phyloP scores from a whole-genome alignment of 2,113 vertebrate species.

The Tupaia tana region DNA sequence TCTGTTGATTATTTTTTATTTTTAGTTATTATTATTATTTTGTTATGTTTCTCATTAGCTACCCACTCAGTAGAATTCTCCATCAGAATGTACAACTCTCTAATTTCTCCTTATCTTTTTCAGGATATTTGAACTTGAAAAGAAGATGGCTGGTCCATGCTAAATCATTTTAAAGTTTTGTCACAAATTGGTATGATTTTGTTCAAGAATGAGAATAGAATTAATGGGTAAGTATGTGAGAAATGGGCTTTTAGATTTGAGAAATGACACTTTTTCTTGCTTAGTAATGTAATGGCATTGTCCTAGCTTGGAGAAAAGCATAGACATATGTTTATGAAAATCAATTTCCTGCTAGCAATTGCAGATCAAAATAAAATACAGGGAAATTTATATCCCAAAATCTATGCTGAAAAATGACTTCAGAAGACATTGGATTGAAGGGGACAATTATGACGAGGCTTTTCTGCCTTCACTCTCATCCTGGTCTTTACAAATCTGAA shows the following conservation, averaged over 20 bases:
- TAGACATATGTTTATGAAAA: not conserved
- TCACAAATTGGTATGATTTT: not conserved
- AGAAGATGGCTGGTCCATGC: not conserved
- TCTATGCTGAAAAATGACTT: conserved; percentile 14
- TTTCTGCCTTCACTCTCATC: not conserved
- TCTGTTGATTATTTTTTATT: conserved; percentile 23
- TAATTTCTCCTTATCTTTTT: not conserved
- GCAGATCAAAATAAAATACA: conserved; percentile 30
- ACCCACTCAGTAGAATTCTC: not conserved
- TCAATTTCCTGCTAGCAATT: conserved; percentile 33
- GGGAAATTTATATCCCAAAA: not conserved
- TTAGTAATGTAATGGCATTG: not conserved
- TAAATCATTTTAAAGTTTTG: not conserved
- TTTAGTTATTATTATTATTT: not conserved
- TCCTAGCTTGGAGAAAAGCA: not conserved
- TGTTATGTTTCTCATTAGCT: not conserved
- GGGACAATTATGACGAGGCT: not conserved
- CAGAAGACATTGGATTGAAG: conserved; percentile 1
- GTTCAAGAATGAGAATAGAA: not conserved
- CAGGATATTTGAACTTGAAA: not conserved
- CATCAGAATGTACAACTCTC: not conserved
- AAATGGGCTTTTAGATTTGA: not conserved
- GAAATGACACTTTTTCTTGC: not conserved
- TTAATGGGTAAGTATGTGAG: not conserved
- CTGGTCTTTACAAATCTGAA: conserved; percentile 6